These are phyloP conservation scores for Nemopilema nomurai DNA, from an alignment of 30 jellyfish, hydroid and myxozoan genomes.

Conservation along the genomic window DNA sequence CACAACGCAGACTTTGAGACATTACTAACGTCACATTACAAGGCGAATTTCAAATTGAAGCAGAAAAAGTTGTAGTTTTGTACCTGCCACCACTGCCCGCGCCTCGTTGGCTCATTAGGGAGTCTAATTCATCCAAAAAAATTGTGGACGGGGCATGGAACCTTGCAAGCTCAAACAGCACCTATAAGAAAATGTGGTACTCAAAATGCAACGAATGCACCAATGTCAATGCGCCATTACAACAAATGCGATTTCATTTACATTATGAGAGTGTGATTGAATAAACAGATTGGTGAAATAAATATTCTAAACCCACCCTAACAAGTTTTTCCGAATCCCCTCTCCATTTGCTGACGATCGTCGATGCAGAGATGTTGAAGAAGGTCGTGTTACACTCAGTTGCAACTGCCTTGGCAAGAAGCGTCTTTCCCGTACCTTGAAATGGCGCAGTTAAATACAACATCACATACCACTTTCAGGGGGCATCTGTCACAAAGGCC, in stretches of 20 bases:
- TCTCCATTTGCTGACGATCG: conserved; percentile 97
- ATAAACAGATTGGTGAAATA: too few relatives aligned
- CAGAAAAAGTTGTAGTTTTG: neutral
- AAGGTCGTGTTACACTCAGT: conserved; percentile 95
- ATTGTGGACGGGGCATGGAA: conserved; percentile 97
- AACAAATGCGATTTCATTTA: too few relatives aligned
- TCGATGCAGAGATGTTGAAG: conserved; percentile 92
- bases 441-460: neutral
- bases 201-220: neutral
- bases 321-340: conserved; percentile 97
- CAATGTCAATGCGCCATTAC: neutral
- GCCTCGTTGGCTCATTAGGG: conserved; percentile 96
- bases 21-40: too few relatives aligned
- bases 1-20: too few relatives aligned
- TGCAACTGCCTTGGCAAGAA: conserved; percentile 95
- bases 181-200: conserved; percentile 43
- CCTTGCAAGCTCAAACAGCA: conserved; percentile 92
- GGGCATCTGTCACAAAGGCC: too few relatives aligned
- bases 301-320: too few relatives aligned
- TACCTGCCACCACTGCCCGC: conserved; percentile 87
- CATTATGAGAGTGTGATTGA: too few relatives aligned
- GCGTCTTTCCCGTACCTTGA: conserved; percentile 95
- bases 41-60: too few relatives aligned
- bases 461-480: too few relatives aligned
- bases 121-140: conserved; percentile 88